Conservation (phyloP, 1,140 invertebrate genomes). For the Contarinia nasturtii region DNA sequence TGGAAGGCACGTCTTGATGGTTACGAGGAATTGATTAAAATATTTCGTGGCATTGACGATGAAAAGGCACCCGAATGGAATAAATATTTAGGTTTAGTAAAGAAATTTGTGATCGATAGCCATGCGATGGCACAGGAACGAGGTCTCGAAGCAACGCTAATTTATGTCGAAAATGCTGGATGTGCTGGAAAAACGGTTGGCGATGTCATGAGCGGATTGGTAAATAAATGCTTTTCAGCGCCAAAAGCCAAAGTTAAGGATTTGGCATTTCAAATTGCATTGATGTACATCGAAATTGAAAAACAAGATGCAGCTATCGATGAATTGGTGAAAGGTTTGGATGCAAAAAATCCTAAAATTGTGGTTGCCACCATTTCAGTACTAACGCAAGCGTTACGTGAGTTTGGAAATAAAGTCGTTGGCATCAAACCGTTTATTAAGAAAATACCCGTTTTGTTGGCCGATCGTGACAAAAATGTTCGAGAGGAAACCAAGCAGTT, state of each 20-base stretch:
- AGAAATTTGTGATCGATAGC: conserved; percentile 88
- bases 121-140: conserved; percentile 94
- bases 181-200: conserved; percentile 66
- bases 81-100: conserved; percentile 78
- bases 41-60: conserved; percentile 70
- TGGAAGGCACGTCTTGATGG: conserved; percentile 90
- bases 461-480: conserved; percentile 82
- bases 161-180: conserved; percentile 77
- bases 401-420: conserved; percentile 86
- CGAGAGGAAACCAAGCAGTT: conserved; percentile 79
- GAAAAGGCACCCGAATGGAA: conserved; percentile 87
- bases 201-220: conserved; percentile 77
- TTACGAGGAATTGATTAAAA: conserved; percentile 82
- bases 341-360: conserved; percentile 91
- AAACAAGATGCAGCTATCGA: conserved; percentile 82
- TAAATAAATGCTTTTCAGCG: conserved; percentile 81
- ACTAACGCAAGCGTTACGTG: conserved; percentile 53
- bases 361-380: conserved; percentile 65
- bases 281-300: conserved; percentile 93
- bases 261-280: conserved; percentile 64
- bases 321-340: conserved; percentile 82
- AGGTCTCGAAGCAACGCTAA: conserved; percentile 76
- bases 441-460: conserved; percentile 60
- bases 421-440: conserved; percentile 79
- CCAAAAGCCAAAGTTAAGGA: conserved; percentile 85